These are phyloP conservation scores for Agrypnus murinus DNA, from an alignment of 2,888 invertebrate genomes.

Conservation along the genomic window DNA sequence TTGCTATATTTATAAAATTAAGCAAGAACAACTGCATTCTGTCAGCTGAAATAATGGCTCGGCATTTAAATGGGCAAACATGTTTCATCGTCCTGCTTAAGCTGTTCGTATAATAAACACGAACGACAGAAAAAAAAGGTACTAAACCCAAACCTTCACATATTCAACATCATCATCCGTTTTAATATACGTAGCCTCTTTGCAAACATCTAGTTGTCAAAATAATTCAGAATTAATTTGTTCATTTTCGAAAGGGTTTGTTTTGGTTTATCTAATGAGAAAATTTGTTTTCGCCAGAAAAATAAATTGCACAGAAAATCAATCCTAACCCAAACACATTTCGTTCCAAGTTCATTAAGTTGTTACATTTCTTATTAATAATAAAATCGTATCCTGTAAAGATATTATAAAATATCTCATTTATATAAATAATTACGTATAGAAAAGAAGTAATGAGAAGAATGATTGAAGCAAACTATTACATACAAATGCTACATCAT, in stretches of 20 bases:
- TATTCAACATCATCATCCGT: constrained; percentile 28
- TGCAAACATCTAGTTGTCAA: constrained; percentile 26
- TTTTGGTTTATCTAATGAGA: not conserved
- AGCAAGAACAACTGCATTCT: constrained; percentile 58
- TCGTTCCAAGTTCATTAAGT: no score
- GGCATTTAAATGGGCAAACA: constrained; percentile 55
- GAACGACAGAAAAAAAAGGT: constrained; percentile 15
- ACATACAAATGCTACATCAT: no score
- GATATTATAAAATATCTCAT: no score
- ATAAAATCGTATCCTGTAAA: no score
- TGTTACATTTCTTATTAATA: no score
- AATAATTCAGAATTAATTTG: constrained; percentile 23
- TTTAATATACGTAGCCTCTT: constrained; percentile 18
- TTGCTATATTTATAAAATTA: constrained; percentile 63
- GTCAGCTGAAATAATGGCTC: constrained; percentile 56
- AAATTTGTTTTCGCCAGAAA: no score
- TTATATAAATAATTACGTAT: no score
- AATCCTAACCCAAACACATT: no score
- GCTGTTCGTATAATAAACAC: constrained; percentile 30
- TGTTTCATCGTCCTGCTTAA: constrained; percentile 51
- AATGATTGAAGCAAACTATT: no score
- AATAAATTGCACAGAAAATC: no score
- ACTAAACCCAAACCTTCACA: constrained; percentile 22
- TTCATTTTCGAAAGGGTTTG: not conserved
- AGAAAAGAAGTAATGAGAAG: no score